These are phyloP conservation scores for Pilophorus perplexus DNA, from an alignment of 2,888 invertebrate species.

Conservation along the genomic window DNA sequence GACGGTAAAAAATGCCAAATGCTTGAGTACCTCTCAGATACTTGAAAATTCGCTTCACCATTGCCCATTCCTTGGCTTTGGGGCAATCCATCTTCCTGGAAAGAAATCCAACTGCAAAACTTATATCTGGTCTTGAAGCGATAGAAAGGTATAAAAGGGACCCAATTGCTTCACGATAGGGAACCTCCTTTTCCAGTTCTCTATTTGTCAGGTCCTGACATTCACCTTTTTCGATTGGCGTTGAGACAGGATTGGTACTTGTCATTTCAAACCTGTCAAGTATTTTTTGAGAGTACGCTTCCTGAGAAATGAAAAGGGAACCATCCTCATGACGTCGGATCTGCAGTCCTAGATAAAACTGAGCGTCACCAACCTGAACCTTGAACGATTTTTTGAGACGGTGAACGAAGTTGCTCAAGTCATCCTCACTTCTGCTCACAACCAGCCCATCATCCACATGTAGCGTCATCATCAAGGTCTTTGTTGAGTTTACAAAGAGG, in stretches of 20 bases:
- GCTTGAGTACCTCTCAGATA: conserved; percentile 44
- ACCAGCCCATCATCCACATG: conserved; percentile 51
- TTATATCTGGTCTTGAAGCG: conserved; percentile 43
- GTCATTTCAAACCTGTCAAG: conserved; percentile 42
- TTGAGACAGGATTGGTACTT: conserved; percentile 24
- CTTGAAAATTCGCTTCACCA: conserved; percentile 39
- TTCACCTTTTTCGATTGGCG: conserved; percentile 40
- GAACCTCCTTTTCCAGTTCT: conserved; percentile 11
- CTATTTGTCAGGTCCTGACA: background rate
- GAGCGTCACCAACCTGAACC: conserved; percentile 41
- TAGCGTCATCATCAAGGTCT: conserved; percentile 48
- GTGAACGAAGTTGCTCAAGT: conserved; percentile 43
- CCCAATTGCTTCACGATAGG: conserved; percentile 33
- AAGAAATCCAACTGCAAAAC: conserved; percentile 42
- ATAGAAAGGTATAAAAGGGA: conserved; percentile 30
- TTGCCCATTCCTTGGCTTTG: conserved; percentile 13
- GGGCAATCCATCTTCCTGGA: conserved; percentile 37
- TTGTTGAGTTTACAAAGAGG: conserved; percentile 47
- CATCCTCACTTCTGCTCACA: conserved; percentile 36
- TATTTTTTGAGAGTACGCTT: conserved; percentile 36
- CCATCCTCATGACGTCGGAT: conserved; percentile 43
- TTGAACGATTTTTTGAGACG: conserved; percentile 42
- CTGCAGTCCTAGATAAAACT: conserved; percentile 47
- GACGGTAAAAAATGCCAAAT: conserved; percentile 24
- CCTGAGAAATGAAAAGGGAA: conserved; percentile 36